Percentiles rank a stretch among this genome's conserved stretches.
These are phyloP conservation scores for Galeruca laticollis DNA, from an alignment of 2,888 invertebrate genomes.

Conservation along the genomic window DNA sequence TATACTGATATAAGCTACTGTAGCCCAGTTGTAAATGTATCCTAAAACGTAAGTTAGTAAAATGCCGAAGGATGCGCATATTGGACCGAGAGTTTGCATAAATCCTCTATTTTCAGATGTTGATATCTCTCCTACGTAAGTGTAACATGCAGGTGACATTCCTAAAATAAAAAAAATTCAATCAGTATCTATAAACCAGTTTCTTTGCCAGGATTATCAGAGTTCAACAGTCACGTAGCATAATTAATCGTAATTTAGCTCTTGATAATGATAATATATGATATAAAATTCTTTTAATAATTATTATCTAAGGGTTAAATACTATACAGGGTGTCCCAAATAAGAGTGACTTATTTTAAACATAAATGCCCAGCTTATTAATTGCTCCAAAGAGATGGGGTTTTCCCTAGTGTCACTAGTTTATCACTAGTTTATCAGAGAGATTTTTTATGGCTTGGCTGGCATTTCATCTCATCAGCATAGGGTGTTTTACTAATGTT, in stretches of 20 bases:
- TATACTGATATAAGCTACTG: constrained; percentile 75
- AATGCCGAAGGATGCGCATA: constrained; percentile 79
- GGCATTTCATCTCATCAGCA: too few relatives aligned
- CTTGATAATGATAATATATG: not conserved
- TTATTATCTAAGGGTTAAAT: too few relatives aligned
- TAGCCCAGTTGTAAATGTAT: constrained; percentile 76
- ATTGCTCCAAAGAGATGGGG: too few relatives aligned
- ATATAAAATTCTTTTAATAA: too few relatives aligned
- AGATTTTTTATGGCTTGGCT: too few relatives aligned
- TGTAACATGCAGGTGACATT: constrained; percentile 77
- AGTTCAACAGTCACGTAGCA: not conserved
- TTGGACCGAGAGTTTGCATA: constrained; percentile 77
- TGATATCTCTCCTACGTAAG: constrained; percentile 78
- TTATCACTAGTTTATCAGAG: too few relatives aligned
- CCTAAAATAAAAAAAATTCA: constrained; percentile 66
- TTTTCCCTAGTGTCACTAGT: too few relatives aligned
- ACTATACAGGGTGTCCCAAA: too few relatives aligned
- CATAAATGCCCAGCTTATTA: too few relatives aligned
- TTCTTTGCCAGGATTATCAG: too few relatives aligned
- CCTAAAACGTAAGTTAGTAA: constrained; percentile 78
- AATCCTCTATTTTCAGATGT: constrained; percentile 77
- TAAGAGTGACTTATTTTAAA: too few relatives aligned
- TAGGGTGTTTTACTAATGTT: too few relatives aligned
- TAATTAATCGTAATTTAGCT: not conserved
- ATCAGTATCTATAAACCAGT: not conserved